Conservation (phyloP, 2,797 vertebrate species). For the Pangasius larnaudii region DNA sequence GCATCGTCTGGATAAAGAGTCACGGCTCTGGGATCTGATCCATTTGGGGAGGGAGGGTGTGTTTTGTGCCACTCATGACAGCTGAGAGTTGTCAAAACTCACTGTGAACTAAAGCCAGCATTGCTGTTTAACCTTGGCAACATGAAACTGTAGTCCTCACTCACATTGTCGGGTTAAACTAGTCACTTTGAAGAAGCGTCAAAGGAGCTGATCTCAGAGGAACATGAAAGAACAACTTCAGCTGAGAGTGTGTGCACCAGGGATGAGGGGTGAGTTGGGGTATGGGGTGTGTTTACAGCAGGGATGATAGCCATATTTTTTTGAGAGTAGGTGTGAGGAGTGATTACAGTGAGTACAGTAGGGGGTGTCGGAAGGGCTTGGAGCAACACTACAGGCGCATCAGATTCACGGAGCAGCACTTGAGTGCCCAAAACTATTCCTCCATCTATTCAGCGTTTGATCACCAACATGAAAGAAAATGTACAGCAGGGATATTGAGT, state of each 20-base stretch:
- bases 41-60: not conserved
- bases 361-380: not conserved
- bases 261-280: not conserved
- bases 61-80: not conserved
- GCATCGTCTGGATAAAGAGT: conserved; percentile 8
- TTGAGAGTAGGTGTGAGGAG: not conserved
- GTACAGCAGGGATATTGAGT: not conserved
- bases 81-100: not conserved
- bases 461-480: not conserved
- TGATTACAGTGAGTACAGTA: conserved; percentile 13
- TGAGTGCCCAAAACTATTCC: not conserved
- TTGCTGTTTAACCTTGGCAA: conserved; percentile 18
- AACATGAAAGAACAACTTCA: conserved; percentile 20
- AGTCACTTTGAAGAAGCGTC: conserved; percentile 25
- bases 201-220: not conserved
- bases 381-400: not conserved
- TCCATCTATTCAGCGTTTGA: not conserved
- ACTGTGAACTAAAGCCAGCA: conserved; percentile 8
- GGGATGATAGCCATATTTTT: not conserved
- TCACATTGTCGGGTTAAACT: not conserved
- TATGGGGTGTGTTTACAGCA: not conserved
- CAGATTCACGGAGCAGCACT: not conserved
- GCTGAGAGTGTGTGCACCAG: not conserved
- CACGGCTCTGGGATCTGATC: conserved; percentile 15
- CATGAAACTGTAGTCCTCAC: not conserved